Conservation (phyloP, 2,888 invertebrate genomes). For the Cordylochernes scorpioides region DNA sequence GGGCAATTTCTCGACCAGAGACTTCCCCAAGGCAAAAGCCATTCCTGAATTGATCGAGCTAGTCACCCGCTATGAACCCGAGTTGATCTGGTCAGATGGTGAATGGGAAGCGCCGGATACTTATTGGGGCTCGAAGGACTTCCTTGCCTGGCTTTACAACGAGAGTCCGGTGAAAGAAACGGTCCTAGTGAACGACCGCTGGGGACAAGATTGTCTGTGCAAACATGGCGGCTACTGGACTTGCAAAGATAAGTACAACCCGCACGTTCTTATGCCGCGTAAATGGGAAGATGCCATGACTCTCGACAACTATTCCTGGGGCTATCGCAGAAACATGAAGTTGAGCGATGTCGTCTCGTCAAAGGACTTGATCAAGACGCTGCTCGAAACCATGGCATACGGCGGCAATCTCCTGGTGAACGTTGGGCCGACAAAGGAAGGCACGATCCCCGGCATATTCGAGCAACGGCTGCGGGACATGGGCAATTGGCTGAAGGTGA, state of each 20-base stretch:
- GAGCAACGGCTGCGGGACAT: constrained; percentile 22
- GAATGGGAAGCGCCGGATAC: constrained; percentile 63
- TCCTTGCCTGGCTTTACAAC: constrained; percentile 77
- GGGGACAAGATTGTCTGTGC: constrained; percentile 53
- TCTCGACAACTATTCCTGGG: constrained; percentile 61
- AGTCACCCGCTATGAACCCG: constrained; percentile 26
- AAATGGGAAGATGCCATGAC: constrained; percentile 96
- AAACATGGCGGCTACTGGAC: constrained; percentile 69
- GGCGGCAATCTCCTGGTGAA: constrained; percentile 25
- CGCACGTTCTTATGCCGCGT: no score
- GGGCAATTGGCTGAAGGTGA: constrained; percentile 22
- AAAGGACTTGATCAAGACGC: constrained; percentile 30
- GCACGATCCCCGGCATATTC: constrained; percentile 22
- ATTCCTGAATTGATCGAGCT: constrained; percentile 15
- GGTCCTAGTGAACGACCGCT: constrained; percentile 76
- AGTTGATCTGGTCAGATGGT: constrained; percentile 74
- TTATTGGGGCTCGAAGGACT: constrained; percentile 59
- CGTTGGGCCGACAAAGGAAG: constrained; percentile 24
- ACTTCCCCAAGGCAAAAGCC: constrained; percentile 9
- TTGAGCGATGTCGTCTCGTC: constrained; percentile 38
- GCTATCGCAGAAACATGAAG: constrained; percentile 42
- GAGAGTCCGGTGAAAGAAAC: constrained; percentile 49
- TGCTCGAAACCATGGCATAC: constrained; percentile 22
- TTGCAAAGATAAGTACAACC: constrained; percentile 54
- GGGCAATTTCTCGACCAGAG: constrained; percentile 19